Evolutionary conservation across 2,113 vertebrate genomes (phyloP).

Genomic region (Alligator mississippiensis): DNA sequence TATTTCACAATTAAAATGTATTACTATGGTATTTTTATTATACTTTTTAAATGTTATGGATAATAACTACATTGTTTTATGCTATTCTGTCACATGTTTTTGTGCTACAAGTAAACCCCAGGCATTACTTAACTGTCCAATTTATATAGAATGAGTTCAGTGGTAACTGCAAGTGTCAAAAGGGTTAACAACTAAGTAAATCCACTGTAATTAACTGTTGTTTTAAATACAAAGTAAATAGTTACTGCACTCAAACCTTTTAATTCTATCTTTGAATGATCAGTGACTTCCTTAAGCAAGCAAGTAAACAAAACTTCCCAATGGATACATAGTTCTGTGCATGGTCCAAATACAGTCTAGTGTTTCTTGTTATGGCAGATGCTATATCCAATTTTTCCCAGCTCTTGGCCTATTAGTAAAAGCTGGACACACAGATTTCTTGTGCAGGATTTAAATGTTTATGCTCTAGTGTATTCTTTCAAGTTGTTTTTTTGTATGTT

Average conservation of each 20-base stretch:
- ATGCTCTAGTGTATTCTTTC: not conserved
- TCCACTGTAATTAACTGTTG: not conserved
- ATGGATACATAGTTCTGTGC: not conserved
- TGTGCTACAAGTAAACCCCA: not conserved
- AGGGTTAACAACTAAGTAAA: not conserved
- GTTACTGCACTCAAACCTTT: not conserved
- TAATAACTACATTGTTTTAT: not conserved
- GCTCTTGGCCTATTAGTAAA: not conserved
- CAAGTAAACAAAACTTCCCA: not conserved
- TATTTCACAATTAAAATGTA: too few species aligned
- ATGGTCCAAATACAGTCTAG: not conserved
- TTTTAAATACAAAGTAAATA: not conserved
- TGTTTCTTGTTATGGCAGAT: not conserved
- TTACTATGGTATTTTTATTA: too few species aligned
- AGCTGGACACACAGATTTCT: not conserved
- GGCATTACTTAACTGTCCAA: not conserved
- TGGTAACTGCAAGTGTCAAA: not conserved
- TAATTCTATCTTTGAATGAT: not conserved
- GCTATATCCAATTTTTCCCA: not conserved
- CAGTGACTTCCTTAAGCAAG: not conserved
- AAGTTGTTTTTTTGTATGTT: not conserved
- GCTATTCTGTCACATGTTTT: not conserved
- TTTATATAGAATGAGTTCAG: not conserved
- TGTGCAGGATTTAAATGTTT: not conserved
- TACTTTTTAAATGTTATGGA: too few species aligned